A percentile compares a stretch with the other conserved stretches of the same genome.
phyloP scores from a whole-genome alignment of 2,113 vertebrate species.

The Atractosteus spatula region DNA sequence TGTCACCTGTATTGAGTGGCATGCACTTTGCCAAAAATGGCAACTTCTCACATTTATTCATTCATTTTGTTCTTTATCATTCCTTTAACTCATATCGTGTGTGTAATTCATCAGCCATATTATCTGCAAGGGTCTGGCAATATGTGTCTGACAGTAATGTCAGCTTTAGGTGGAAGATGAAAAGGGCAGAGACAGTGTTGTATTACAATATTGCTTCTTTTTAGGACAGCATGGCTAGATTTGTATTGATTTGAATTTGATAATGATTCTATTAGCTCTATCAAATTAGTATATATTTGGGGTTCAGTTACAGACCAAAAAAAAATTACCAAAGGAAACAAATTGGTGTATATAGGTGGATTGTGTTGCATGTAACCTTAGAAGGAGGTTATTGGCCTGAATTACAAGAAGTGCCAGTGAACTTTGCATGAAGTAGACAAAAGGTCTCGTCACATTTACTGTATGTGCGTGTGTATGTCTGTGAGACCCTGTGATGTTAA shows the following conservation, averaged over 20 bases:
- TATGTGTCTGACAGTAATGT: constrained; percentile 61
- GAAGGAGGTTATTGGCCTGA: constrained; percentile 49
- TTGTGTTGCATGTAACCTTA: constrained; percentile 73
- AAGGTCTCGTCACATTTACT: constrained; percentile 30
- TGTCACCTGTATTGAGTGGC: constrained; percentile 41
- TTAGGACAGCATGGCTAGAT: constrained; percentile 63
- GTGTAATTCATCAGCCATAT: constrained; percentile 65
- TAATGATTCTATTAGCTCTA: constrained; percentile 77
- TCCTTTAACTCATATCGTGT: constrained; percentile 49
- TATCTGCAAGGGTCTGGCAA: constrained; percentile 56
- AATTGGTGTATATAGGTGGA: constrained; percentile 69
- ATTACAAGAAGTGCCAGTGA: constrained; percentile 59
- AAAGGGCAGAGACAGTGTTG: constrained; percentile 61
- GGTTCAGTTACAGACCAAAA: constrained; percentile 62
- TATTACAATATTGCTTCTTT: constrained; percentile 73
- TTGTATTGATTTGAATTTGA: constrained; percentile 78
- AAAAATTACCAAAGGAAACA: constrained; percentile 64
- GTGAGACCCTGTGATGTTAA: constrained; percentile 11
- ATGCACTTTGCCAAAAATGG: constrained; percentile 7
- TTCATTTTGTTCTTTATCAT: constrained; percentile 52
- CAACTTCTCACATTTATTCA: too few relatives aligned
- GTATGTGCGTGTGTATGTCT: constrained; percentile 14
- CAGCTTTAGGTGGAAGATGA: constrained; percentile 58
- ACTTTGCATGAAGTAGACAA: constrained; percentile 51
- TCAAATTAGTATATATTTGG: constrained; percentile 71